Evolutionary conservation across 2,797 vertebrate species (phyloP).

Genomic region (Tenualosa ilisha): DNA sequence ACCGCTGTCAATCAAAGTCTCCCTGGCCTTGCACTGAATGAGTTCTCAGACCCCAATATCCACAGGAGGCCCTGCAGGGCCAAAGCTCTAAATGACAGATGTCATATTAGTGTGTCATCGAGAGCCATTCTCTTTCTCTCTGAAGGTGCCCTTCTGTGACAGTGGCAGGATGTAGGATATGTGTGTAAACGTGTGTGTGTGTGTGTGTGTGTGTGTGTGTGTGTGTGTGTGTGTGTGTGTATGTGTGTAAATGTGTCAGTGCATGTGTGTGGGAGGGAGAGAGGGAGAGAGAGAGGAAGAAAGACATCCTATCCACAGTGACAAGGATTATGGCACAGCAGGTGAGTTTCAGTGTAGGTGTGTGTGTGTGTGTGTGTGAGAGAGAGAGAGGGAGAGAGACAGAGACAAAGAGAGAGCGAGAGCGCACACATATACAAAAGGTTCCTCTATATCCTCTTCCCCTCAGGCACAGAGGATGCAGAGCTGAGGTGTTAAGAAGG

Average conservation of each 20-base stretch:
- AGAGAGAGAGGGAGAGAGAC: not conserved
- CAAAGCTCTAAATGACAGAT: conserved; percentile 4
- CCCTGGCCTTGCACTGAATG: conserved; percentile 3
- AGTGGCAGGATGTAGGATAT: not conserved
- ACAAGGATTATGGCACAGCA: conserved; percentile 18
- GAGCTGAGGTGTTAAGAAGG: conserved; percentile 4
- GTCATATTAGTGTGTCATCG: not conserved
- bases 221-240: conserved; percentile 20
- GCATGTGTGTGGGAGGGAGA: conserved; percentile 25
- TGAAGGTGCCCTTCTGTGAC: conserved; percentile 15
- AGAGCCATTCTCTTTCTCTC: not conserved
- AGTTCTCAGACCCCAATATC: conserved; percentile 19
- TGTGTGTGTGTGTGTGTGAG: not conserved
- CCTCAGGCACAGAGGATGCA: not conserved
- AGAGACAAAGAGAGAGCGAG: no score
- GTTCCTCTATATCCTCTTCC: conserved; percentile 11
- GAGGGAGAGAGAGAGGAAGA: conserved; percentile 11
- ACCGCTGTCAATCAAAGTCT: conserved; percentile 1
- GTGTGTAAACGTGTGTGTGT: not conserved
- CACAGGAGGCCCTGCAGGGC: conserved; percentile 11
- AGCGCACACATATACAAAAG: not conserved
- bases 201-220: not conserved
- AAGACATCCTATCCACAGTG: conserved; percentile 6
- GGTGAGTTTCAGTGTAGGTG: not conserved
- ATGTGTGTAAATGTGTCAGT: conserved; percentile 12